phyloP scores from a whole-genome alignment of 2,797 vertebrate genomes.

The Crypturellus tataupa region DNA sequence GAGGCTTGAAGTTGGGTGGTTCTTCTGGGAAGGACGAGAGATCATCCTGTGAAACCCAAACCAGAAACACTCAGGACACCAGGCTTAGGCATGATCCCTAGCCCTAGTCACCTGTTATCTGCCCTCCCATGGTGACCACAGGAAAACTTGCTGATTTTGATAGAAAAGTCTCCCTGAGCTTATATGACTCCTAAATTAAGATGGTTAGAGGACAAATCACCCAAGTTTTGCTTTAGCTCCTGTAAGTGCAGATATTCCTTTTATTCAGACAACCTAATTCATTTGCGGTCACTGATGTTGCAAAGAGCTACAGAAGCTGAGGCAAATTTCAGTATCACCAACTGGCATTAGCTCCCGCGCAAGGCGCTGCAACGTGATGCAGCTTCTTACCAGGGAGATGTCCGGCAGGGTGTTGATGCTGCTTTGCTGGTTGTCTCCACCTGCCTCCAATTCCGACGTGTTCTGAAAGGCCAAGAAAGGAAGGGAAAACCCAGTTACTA shows the following conservation, averaged over 20 bases:
- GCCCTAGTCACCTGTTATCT: neutral
- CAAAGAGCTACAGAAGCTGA: neutral
- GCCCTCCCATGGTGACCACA: accelerated
- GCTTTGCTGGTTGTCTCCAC: constrained; percentile 82
- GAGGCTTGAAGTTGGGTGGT: constrained; percentile 88
- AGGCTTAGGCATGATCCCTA: accelerated
- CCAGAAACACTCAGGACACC: constrained; percentile 40
- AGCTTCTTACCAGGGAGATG: constrained; percentile 89
- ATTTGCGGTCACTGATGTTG: accelerated
- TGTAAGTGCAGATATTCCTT: neutral
- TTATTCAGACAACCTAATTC: neutral
- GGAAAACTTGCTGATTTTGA: neutral
- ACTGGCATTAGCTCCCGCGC: neutral
- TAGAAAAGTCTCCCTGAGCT: neutral
- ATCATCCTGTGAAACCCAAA: constrained; percentile 89
- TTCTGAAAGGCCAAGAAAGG: constrained; percentile 81
- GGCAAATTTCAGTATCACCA: neutral
- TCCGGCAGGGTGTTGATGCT: constrained; percentile 87
- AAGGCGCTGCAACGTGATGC: accelerated
- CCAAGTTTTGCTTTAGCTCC: neutral
- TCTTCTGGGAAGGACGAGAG: constrained; percentile 85
- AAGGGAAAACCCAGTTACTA: neutral
- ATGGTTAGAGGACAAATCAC: neutral
- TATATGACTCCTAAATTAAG: accelerated
- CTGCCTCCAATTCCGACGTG: constrained; percentile 86